Evolutionary conservation across 2,113 vertebrate genomes (phyloP).

Genomic region (Etheostoma cragini): DNA sequence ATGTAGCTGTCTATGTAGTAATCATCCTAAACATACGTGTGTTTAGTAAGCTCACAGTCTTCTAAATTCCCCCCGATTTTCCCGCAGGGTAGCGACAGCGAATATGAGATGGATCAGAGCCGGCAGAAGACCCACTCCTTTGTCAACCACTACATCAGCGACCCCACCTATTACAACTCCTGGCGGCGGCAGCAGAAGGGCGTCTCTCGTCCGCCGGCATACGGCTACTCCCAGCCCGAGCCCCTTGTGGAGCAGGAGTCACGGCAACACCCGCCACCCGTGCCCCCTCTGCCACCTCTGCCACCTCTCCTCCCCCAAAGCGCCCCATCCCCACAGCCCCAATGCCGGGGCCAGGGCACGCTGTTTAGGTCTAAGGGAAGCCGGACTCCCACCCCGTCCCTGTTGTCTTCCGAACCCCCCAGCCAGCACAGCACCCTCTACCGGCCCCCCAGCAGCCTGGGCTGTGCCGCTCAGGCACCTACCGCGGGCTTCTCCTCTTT

Average conservation of each 20-base stretch:
- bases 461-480: constrained; percentile 90
- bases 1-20: constrained; percentile 17
- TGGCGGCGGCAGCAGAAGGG: constrained; percentile 97
- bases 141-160: constrained; percentile 99
- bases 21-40: neutral
- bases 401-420: constrained; percentile 89
- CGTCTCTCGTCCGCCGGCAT: constrained; percentile 92
- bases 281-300: constrained; percentile 83
- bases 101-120: constrained; percentile 92
- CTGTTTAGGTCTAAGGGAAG: constrained; percentile 95
- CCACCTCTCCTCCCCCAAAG: constrained; percentile 84
- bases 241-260: constrained; percentile 89
- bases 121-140: constrained; percentile 97
- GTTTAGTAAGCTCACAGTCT: neutral
- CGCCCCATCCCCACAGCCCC: constrained; percentile 82
- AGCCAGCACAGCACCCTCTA: constrained; percentile 90
- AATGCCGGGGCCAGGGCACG: constrained; percentile 90
- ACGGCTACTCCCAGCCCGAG: constrained; percentile 94
- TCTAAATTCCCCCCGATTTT: constrained; percentile 3
- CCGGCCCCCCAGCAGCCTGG: constrained; percentile 95
- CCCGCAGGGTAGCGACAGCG: constrained; percentile 95
- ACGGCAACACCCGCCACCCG: constrained; percentile 79
- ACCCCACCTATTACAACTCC: constrained; percentile 98
- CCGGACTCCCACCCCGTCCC: constrained; percentile 96
- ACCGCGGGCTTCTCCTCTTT: constrained; percentile 97